A percentile compares a stretch with the other conserved stretches of the same genome.
These are phyloP conservation scores for Pseudomyrmex sp. DNA, from an alignment of 1,140 invertebrate species.

Conservation along the genomic window DNA sequence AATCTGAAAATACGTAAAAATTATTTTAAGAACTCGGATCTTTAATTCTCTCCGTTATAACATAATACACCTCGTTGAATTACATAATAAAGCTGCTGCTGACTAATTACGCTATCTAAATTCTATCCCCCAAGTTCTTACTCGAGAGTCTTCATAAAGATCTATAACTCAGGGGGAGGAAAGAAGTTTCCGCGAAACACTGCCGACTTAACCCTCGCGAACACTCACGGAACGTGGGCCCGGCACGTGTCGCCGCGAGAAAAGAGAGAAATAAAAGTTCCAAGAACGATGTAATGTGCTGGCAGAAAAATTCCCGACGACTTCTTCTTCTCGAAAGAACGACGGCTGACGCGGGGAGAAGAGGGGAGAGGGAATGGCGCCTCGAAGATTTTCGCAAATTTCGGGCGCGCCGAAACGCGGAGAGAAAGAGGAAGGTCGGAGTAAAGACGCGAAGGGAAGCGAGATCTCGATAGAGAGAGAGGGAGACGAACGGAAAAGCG, in stretches of 20 bases:
- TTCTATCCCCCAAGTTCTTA: not conserved
- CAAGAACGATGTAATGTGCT: slow-evolving; percentile 25
- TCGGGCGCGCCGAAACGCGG: slow-evolving; percentile 43
- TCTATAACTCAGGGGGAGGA: not conserved
- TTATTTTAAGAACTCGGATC: not conserved
- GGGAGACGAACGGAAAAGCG: slow-evolving; percentile 55
- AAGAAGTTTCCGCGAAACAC: slow-evolving; percentile 41
- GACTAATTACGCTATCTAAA: not conserved
- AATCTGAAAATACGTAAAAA: not conserved
- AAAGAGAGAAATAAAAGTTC: slow-evolving; percentile 43
- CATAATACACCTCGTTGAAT: too few species aligned
- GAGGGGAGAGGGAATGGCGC: slow-evolving; percentile 61
- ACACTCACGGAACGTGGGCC: slow-evolving; percentile 21
- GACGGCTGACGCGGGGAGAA: slow-evolving; percentile 33
- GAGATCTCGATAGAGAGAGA: slow-evolving; percentile 48
- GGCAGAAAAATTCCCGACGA: slow-evolving; percentile 59
- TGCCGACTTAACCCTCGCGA: slow-evolving; percentile 6
- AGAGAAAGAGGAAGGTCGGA: slow-evolving; percentile 39
- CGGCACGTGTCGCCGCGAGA: slow-evolving; percentile 40
- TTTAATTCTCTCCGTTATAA: not conserved
- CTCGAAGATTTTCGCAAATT: slow-evolving; percentile 74
- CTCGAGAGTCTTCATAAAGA: slow-evolving; percentile 14
- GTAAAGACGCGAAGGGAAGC: not conserved
- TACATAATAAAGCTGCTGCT: not conserved
- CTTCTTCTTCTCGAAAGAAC: slow-evolving; percentile 59